These are phyloP conservation scores for Lipotes vexillifer DNA, from an alignment of 2,113 vertebrate genomes.

Conservation along the genomic window DNA sequence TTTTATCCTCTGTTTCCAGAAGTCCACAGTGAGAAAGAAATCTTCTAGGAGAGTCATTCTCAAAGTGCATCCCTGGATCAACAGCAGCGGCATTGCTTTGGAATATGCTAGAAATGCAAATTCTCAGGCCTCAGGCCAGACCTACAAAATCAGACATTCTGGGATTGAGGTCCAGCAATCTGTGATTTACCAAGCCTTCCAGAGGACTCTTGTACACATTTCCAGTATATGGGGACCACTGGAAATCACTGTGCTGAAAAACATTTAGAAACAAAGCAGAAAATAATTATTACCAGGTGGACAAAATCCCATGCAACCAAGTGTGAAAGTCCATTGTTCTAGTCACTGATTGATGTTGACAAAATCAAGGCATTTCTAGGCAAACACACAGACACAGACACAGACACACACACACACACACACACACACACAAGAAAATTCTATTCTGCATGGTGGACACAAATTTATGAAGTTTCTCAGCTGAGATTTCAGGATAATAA, in stretches of 20 bases:
- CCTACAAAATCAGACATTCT: not conserved
- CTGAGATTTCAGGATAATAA: not conserved
- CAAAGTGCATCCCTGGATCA: not conserved
- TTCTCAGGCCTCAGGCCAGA: not conserved
- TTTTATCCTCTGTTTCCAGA: not conserved
- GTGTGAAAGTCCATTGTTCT: not conserved
- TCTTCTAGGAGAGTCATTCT: not conserved
- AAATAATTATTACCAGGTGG: not conserved
- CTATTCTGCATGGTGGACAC: not conserved
- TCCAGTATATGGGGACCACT: accelerated
- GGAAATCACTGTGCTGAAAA: not conserved
- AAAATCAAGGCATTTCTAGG: not conserved
- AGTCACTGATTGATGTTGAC: not conserved
- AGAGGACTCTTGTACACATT: not conserved
- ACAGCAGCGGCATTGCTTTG: accelerated
- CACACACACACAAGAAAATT: not conserved
- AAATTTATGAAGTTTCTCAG: not conserved
- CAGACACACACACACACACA: not conserved
- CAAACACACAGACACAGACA: not conserved
- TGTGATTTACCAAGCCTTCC: not conserved
- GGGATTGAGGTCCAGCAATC: accelerated
- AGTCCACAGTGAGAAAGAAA: not conserved
- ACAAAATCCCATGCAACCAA: not conserved
- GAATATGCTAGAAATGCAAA: not conserved
- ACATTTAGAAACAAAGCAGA: not conserved